phyloP scores from a whole-genome alignment of 1,140 invertebrate species.

The Hyles vespertilio region DNA sequence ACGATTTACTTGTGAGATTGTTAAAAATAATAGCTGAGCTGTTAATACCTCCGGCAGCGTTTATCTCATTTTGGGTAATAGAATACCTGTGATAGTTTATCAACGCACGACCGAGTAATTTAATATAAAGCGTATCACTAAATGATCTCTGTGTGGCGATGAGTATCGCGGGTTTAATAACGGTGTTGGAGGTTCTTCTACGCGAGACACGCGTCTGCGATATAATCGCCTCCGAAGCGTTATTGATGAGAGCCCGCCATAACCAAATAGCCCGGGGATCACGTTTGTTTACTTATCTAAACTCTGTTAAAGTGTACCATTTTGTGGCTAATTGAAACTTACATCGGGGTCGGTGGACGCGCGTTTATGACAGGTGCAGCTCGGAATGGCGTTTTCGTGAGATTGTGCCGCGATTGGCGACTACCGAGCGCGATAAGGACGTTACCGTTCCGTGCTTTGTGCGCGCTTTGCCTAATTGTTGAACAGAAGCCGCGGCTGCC shows the following conservation, averaged over 20 bases:
- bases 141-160: conserved; percentile 67
- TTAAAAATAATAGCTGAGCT: conserved; percentile 18
- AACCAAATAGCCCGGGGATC: conserved; percentile 67
- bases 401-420: conserved; percentile 58
- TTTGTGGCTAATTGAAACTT: conserved; percentile 59
- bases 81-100: conserved; percentile 71
- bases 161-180: conserved; percentile 69
- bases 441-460: conserved; percentile 21
- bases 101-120: conserved; percentile 72
- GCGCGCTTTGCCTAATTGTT: conserved; percentile 44
- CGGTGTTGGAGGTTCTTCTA: conserved; percentile 63
- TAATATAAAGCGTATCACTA: conserved; percentile 75
- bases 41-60: conserved; percentile 55
- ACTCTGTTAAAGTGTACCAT: conserved; percentile 49
- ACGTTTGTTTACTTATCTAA: conserved; percentile 66
- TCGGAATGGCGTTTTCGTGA: conserved; percentile 67
- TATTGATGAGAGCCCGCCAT: conserved; percentile 66
- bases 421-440: conserved; percentile 58
- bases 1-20: not conserved
- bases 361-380: conserved; percentile 66
- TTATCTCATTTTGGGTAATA: conserved; percentile 71
- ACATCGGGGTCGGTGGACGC: conserved; percentile 40
- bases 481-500: conserved; percentile 58
- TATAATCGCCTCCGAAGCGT: conserved; percentile 63
- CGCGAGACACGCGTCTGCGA: conserved; percentile 63